Percentiles rank a stretch among this genome's conserved stretches.
phyloP scores from a whole-genome alignment of 2,113 vertebrate species.

The Leuciscus idus region DNA sequence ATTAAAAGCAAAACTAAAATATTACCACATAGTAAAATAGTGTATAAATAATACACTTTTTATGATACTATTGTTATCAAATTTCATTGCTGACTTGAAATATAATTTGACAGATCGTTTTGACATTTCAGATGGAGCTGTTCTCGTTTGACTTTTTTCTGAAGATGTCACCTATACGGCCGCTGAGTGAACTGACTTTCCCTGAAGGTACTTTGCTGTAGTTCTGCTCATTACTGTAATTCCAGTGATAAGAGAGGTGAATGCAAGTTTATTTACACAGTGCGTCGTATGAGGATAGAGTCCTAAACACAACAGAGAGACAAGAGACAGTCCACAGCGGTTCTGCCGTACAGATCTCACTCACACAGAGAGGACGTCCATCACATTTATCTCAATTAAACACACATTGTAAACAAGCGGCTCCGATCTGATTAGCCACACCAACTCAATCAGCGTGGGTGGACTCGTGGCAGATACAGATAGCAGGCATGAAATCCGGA shows the following conservation, averaged over 20 bases:
- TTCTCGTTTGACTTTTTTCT: not conserved
- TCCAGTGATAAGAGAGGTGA: slow-evolving; percentile 1
- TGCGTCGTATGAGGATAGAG: not conserved
- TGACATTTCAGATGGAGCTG: not conserved
- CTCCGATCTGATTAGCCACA: slow-evolving; percentile 32
- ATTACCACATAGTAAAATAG: not conserved
- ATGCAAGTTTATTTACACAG: not conserved
- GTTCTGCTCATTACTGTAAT: not conserved
- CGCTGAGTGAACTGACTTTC: not conserved
- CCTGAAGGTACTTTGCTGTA: not conserved
- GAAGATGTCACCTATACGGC: not conserved
- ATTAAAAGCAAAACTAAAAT: not conserved
- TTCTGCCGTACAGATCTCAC: slow-evolving; percentile 19
- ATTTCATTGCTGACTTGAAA: not conserved
- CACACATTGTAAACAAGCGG: slow-evolving; percentile 47
- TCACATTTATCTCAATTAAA: slow-evolving; percentile 57
- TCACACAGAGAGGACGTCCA: slow-evolving; percentile 37
- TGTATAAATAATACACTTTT: not conserved
- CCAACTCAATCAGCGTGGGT: slow-evolving; percentile 35
- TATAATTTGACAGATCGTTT: not conserved
- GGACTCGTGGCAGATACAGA: slow-evolving; percentile 36
- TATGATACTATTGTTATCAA: not conserved
- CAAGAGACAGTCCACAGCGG: slow-evolving; percentile 5
- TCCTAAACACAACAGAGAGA: slow-evolving; percentile 3
- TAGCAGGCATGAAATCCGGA: slow-evolving; percentile 34